Evolutionary conservation across 2,888 invertebrate species (phyloP).

Genomic region (Acanthoscelides obtectus): DNA sequence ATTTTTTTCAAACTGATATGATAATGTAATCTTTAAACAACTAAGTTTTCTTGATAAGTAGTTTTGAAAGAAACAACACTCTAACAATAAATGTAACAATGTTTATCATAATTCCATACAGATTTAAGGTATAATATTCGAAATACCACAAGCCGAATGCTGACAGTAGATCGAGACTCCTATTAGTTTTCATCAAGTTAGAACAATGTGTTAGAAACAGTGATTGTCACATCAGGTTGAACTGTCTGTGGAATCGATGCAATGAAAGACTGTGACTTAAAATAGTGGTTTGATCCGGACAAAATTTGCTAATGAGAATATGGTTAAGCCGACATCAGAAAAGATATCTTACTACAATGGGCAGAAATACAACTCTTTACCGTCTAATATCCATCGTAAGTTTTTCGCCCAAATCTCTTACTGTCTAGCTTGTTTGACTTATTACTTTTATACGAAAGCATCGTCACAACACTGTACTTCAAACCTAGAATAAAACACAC

Average conservation of each 20-base stretch:
- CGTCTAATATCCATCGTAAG: not conserved
- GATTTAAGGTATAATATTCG: not conserved
- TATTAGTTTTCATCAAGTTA: not conserved
- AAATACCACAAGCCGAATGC: not conserved
- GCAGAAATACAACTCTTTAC: slow-evolving; percentile 12
- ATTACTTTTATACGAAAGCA: too few relatives aligned
- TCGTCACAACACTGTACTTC: too few relatives aligned
- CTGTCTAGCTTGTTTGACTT: too few relatives aligned
- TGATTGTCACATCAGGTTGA: not conserved
- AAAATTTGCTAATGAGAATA: not conserved
- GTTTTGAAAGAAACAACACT: not conserved
- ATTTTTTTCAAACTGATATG: not conserved
- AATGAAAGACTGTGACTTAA: not conserved
- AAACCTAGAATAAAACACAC: too few relatives aligned
- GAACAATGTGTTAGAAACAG: not conserved
- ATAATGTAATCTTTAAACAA: not conserved
- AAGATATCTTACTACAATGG: slow-evolving; percentile 19
- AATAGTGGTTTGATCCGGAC: not conserved
- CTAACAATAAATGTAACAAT: not conserved
- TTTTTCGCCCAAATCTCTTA: too few relatives aligned
- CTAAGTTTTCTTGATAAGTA: not conserved
- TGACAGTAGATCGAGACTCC: not conserved
- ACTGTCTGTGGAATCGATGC: not conserved
- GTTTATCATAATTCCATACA: not conserved
- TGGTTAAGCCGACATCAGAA: not conserved